Conservation (phyloP, 2,797 vertebrate genomes). For the Hemitrygon akajei region DNA sequence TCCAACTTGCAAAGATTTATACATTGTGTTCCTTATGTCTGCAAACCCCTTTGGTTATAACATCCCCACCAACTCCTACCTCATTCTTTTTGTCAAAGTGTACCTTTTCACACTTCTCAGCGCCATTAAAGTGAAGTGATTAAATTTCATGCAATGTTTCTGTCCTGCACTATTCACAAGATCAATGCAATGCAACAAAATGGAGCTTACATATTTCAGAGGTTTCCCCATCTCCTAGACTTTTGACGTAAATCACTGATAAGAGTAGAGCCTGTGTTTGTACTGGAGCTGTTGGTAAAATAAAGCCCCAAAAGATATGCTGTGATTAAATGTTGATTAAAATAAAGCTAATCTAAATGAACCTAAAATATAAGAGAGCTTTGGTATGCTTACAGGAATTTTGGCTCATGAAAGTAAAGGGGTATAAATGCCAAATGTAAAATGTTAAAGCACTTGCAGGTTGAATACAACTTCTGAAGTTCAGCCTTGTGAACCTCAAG, state of each 20-base stretch:
- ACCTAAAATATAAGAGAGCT: background rate
- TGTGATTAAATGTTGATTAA: background rate
- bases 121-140: too few relatives aligned
- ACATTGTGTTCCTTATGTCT: too few relatives aligned
- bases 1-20: too few relatives aligned
- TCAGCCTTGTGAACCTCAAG: too few relatives aligned
- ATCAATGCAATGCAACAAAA: background rate
- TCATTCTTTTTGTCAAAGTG: too few relatives aligned
- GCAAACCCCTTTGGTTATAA: too few relatives aligned
- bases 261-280: background rate
- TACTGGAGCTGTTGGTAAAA: background rate
- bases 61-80: too few relatives aligned
- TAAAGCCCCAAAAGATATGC: conserved; percentile 1
- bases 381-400: background rate
- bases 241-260: background rate
- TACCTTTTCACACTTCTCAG: too few relatives aligned
- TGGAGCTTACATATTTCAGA: background rate
- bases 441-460: too few relatives aligned
- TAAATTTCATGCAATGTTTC: too few relatives aligned
- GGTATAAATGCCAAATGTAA: too few relatives aligned
- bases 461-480: too few relatives aligned
- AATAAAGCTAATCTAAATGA: background rate
- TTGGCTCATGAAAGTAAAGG: background rate
- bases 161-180: background rate
- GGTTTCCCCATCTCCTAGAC: background rate